Base-by-base conservation (phyloP, 2,113 vertebrate species). In the Menura novaehollandiae region DNA sequence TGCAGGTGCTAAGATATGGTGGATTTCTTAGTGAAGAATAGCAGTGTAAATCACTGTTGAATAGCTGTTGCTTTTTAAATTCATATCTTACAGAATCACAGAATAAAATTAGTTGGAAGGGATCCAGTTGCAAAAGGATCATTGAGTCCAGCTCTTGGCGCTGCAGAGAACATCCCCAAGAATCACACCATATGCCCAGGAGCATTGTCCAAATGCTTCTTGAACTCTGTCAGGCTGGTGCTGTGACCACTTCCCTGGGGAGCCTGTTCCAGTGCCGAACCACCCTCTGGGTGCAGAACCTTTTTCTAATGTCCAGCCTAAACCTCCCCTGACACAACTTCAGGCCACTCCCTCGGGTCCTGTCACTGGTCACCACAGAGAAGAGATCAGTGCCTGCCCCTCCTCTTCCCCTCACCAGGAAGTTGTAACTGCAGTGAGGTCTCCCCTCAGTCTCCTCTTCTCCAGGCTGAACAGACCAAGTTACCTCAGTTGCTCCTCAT, bases 321-420 rank as follows among this genome's bases (percentile, higher is more conserved):
- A 58, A 43, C 35, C 6, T 58, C 9, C 5, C 67, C 4, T 66
- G 35, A 21, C 20, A 11, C 43, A 51, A 1, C 7, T 67, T 15
- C 24, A 43, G 30, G 7, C 24, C 10, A 16, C n/a, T 49, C 19
- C 2, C 35, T 49, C 1, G 0, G 19, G 3, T 20, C 13, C 18
- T 75, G 43, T 20, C 53, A 0, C n/a, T 27, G 17, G 8, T 30
- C 43, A 49, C 24, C 35, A n/a, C 2, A 56, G 7, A 35, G 37
- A 2, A 24, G 46, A 30, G 47, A 9, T 33, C 35, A 30, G 43
- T 9, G 60, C 0, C 43, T n/a, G 43, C 1, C 15, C 13, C 43
- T 75, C 10, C 30, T 41, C 20, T 24, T n/a, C 30, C 59, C 6
- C 20, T 85, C 43, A 8, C 2, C 1, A 39, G 6, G 39, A 55